These are phyloP conservation scores for Eurytoma californica DNA, from an alignment of 2,888 invertebrate genomes.

Conservation along the genomic window DNA sequence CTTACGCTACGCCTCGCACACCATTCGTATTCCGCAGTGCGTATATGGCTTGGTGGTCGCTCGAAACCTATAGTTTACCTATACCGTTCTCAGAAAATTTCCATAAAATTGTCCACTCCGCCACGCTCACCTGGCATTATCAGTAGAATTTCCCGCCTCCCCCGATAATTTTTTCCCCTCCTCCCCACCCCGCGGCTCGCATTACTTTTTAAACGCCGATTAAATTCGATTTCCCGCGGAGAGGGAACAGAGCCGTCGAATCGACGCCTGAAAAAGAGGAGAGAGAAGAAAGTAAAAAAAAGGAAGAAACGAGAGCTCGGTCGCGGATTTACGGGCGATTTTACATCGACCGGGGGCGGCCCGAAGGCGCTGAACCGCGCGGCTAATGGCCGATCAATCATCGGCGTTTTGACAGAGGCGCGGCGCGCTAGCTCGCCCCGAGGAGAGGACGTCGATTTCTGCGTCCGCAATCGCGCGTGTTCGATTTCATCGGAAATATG, in stretches of 20 bases:
- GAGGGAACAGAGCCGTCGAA: not conserved
- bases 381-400: conserved; percentile 70
- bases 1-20: no score
- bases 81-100: no score
- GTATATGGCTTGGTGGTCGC: no score
- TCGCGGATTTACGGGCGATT: conserved; percentile 63
- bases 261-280: not conserved
- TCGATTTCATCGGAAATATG: conserved; percentile 55
- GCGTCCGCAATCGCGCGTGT: conserved; percentile 35
- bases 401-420: conserved; percentile 68
- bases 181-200: no score
- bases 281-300: not conserved
- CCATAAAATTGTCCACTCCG: no score
- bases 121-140: no score
- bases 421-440: not conserved
- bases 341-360: conserved; percentile 60
- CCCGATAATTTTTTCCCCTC: no score
- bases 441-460: conserved; percentile 13
- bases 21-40: no score
- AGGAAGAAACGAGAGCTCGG: conserved; percentile 2
- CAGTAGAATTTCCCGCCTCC: no score
- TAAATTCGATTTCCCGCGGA: not conserved
- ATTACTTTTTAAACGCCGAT: not conserved
- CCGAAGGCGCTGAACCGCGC: conserved; percentile 62
- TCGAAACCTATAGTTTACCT: no score